These are phyloP conservation scores for Synanthedon formicaeformis DNA, from an alignment of 2,888 invertebrate genomes.

Conservation along the genomic window DNA sequence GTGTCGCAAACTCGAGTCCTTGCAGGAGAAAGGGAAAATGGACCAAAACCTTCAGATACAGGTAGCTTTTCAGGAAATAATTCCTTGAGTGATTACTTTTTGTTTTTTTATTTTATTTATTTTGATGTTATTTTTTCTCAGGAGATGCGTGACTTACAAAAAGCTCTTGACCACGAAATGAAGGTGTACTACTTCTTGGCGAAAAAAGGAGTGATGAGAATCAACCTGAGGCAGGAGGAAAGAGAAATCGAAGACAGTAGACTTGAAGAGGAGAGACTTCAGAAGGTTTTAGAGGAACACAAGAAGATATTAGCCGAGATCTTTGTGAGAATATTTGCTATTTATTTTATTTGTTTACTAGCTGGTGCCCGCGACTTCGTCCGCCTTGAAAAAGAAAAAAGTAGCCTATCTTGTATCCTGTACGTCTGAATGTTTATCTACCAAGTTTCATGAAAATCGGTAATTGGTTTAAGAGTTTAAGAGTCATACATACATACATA, in stretches of 20 bases:
- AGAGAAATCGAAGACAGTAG: constrained; percentile 14
- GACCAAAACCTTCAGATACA: constrained; percentile 76
- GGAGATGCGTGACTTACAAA: constrained; percentile 83
- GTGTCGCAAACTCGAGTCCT: constrained; percentile 75
- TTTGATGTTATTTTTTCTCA: constrained; percentile 16
- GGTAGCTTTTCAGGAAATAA: constrained; percentile 28
- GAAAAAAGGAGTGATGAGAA: constrained; percentile 75
- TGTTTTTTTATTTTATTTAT: background rate
- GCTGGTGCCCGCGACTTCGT: too few relatives aligned
- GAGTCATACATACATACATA: too few relatives aligned
- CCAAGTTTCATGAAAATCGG: too few relatives aligned
- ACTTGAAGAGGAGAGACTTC: constrained; percentile 19
- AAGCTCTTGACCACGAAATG: constrained; percentile 79
- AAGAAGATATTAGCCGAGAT: constrained; percentile 33
- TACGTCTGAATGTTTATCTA: too few relatives aligned
- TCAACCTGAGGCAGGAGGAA: constrained; percentile 69
- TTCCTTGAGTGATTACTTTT: background rate
- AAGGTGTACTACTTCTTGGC: constrained; percentile 79
- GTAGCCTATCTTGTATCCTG: too few relatives aligned
- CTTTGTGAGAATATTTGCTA: constrained; percentile 20
- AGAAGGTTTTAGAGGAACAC: constrained; percentile 23
- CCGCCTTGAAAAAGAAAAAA: too few relatives aligned
- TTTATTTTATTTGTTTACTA: too few relatives aligned
- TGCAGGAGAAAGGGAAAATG: constrained; percentile 76
- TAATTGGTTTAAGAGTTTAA: too few relatives aligned